These are phyloP conservation scores for Caenorhabditis sp. DNA, from an alignment of 2,888 invertebrate genomes.

Conservation along the genomic window DNA sequence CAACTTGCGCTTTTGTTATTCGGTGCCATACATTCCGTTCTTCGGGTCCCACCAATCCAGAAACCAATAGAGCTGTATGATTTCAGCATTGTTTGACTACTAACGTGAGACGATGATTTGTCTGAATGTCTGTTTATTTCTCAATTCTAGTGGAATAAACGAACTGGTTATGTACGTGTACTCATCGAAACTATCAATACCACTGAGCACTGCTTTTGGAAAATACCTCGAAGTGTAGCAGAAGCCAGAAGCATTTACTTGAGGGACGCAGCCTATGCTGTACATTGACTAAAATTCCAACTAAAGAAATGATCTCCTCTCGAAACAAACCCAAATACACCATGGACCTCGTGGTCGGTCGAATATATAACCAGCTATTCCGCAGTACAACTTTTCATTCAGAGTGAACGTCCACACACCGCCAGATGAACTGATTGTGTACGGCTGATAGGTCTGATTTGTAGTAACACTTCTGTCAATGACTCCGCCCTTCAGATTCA, in stretches of 20 bases:
- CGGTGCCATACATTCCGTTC: neutral
- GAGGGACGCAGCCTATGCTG: too few species aligned
- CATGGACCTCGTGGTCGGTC: neutral
- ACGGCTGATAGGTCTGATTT: conserved; percentile 2
- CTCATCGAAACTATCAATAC: neutral
- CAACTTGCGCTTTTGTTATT: neutral
- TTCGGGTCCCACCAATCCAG: neutral
- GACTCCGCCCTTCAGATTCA: neutral
- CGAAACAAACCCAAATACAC: neutral
- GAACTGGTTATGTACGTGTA: neutral
- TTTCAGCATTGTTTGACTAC: neutral
- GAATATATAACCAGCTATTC: neutral
- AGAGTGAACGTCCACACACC: neutral
- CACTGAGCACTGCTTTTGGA: neutral
- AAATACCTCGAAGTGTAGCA: too few species aligned
- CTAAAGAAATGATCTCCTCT: neutral
- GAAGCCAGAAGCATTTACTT: neutral
- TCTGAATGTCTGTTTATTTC: neutral
- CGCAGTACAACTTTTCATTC: neutral
- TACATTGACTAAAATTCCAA: neutral
- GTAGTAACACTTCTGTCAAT: neutral
- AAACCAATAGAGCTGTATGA: neutral
- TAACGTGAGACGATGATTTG: neutral
- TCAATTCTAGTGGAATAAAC: neutral
- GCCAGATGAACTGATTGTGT: neutral